Evolutionary conservation across 2,888 invertebrate genomes (phyloP), one percentile per base, ranked within the genome.

Genomic region (Ectemnius continuus): DNA sequence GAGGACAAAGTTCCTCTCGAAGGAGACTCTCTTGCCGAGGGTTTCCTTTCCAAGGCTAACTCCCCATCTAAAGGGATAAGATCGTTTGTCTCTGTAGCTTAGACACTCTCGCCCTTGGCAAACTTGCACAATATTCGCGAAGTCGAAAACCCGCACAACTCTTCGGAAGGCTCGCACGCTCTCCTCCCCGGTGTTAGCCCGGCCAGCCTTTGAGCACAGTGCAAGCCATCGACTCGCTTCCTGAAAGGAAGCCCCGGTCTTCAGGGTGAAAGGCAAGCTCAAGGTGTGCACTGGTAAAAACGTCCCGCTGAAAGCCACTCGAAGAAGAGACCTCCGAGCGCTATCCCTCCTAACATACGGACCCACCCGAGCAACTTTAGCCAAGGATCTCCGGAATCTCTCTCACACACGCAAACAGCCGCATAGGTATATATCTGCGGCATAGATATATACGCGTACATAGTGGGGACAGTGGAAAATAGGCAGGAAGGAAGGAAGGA

Each of bases 41-140:
- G n/a, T 16, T 1, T 4, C 2, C 47, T 28, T 59, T 59, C 56
- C 47, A 70, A 61, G 63, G 48, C 67, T 67, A 73, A 78, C 71
- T 67, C 65, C 28, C 16, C 48, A 8, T 14, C 45, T 36, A 63
- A 66, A 66, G 57, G 60, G 70, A 67, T 67, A 36, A 14, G 67
- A 16, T 48, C 28, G 61, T 60, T 36, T 56, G 47, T 52, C 58
- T 47, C 62, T 23, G 45, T 47, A 57, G 59, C 68, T 63, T 47
- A 69, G 65, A 56, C 60, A 65, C 60, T 60, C 68, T 67, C 61
- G 71, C 73, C 74, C 78, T 73, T 73, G 73, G 61, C 71, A 74
- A 80, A 82, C 75, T 80, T 72, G 73, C 64, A 61, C 73, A 80
- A 80, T 69, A 74, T 75, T 67, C 68, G 61, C 60, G 67, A 63